A percentile compares a stretch with the other conserved stretches of the same genome.
Conservation (phyloP, 2,113 vertebrate species). For the Ranitomeya variabilis region DNA sequence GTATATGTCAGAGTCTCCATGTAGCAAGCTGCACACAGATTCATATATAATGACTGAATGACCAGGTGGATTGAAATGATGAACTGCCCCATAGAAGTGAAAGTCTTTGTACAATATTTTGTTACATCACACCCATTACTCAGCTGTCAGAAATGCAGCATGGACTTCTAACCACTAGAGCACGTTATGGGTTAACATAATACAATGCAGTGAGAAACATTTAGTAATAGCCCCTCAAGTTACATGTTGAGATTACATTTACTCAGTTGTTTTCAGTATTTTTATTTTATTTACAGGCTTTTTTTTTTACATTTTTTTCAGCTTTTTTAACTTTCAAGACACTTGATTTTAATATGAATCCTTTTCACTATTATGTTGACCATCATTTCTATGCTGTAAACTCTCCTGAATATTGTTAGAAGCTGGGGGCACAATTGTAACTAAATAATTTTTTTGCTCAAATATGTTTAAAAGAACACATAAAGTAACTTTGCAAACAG, state of each 20-base stretch:
- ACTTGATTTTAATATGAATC: too few species aligned
- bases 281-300: too few species aligned
- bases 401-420: not conserved
- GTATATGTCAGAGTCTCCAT: not conserved
- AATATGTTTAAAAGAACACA: not conserved
- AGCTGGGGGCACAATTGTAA: not conserved
- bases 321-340: not conserved
- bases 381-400: not conserved
- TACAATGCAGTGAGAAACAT: not conserved
- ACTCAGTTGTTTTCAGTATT: not conserved
- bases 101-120: conserved; percentile 50
- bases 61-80: conserved; percentile 46
- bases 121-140: conserved; percentile 43
- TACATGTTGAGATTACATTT: not conserved
- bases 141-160: conserved; percentile 43
- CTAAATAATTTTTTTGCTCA: not conserved
- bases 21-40: conserved; percentile 20
- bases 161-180: conserved; percentile 32
- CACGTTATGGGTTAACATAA: not conserved
- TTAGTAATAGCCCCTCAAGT: not conserved
- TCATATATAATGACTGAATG: not conserved
- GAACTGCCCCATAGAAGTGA: conserved; percentile 41
- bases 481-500: not conserved
- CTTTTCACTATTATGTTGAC: not conserved
- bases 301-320: not conserved